These are phyloP conservation scores for Heliothis subflexa DNA, from an alignment of 1,140 invertebrate genomes.

Conservation along the genomic window DNA sequence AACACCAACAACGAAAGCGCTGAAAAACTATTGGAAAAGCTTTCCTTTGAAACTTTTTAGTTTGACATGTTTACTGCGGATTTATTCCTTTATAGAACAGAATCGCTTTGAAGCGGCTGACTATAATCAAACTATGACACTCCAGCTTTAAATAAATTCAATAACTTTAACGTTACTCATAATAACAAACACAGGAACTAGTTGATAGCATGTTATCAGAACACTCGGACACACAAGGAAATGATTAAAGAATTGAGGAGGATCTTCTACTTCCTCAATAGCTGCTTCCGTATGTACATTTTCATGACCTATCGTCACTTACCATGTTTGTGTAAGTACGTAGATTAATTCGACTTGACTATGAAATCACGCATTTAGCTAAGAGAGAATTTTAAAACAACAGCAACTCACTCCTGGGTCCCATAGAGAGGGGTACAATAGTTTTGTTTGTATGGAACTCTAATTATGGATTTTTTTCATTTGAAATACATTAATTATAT, in stretches of 20 bases:
- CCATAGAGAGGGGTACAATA: no score
- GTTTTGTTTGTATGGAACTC: no score
- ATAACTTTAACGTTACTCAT: no score
- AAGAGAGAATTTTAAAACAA: no score
- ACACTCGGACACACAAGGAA: neutral
- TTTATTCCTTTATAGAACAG: neutral
- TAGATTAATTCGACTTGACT: neutral
- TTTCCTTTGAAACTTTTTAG: conserved; percentile 1
- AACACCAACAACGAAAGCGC: conserved; percentile 26
- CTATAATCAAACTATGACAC: neutral
- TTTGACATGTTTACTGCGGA: neutral
- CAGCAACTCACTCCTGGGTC: no score
- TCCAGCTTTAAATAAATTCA: neutral
- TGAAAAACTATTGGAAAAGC: conserved; percentile 17
- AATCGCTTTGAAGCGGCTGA: no score
- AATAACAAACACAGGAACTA: neutral
- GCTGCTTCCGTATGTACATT: neutral
- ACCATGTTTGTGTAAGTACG: neutral
- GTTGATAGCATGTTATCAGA: neutral
- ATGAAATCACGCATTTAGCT: no score
- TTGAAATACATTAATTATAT: no score
- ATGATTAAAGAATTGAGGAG: neutral
- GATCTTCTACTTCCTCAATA: conserved; percentile 17
- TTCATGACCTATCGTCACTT: conserved; percentile 7
- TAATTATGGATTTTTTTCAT: no score